Base-by-base conservation (phyloP, 2,113 vertebrate genomes). In the Thinocorus orbignyianus region DNA sequence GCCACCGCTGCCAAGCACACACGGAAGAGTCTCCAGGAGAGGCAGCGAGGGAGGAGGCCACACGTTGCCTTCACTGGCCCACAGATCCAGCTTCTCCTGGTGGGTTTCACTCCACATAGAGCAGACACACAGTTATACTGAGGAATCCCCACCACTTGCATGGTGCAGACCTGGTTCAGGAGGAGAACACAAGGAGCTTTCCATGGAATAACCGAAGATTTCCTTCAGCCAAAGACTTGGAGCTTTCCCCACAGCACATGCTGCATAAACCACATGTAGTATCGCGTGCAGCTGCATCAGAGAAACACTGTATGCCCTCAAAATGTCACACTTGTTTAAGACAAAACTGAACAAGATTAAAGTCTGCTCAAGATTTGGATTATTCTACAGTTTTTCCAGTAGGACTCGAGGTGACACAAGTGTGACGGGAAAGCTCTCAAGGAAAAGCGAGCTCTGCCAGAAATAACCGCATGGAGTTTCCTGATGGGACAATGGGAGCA, bases 271-370 rank as follows among this genome's bases (percentile, higher is more conserved):
- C 62, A 61, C 6, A 1, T 0, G 11, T 1, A 37, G 58, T 6
- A 54, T 13, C 2, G 1, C 39, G 26, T 3, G 28, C 6, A 72
- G 46, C 55, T 30, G 51, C 55, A 33, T 17, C 35, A 78, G 54
- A 22, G 80, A 73, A 93, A 73, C 0, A 0, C 41, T 13, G 46
- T 10, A 13, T 81, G 92, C 39, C 96, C 95, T 93, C 88, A 84
- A 95, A 95, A 71, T 10, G 86, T 92, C 95, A 93, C 72, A 19
- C 52, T 66, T 24, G 5, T 26, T 95, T 90, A 92, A 71, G 39
- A 24, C 12, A 24, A 48, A 88, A 69, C 65, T 35, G 64, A 94
- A 68, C 68, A 33, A 88, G 62, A 93, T 76, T 68, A 92, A 95
- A 95, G 84, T 42, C 79, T 94, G 68, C 93, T 88, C 42, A 48